Evolutionary conservation across 2,113 vertebrate genomes (phyloP), one percentile per base, ranked within the genome.

Genomic region (Potamarius usumacintae): DNA sequence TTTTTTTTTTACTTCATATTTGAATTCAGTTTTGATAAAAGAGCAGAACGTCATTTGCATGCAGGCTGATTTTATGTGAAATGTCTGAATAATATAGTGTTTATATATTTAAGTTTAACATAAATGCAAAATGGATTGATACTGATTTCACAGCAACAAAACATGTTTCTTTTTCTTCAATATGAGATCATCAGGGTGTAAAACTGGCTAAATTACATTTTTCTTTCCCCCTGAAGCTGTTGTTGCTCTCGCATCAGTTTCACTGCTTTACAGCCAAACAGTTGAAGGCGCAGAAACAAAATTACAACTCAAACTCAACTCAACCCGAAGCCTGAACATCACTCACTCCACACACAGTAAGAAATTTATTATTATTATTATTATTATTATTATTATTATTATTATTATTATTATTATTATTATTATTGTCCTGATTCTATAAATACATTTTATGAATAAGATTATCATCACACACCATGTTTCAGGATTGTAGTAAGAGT

Each of bases 191-290:
- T 34, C 18, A 48, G 34, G 0, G 3, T 50, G 4, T 22, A 27
- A 30, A 76, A 74, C 4, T 48, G 3, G 2, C 72, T 76, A 50
- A 53, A 53, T n/a, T 6, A 53, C 5, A 53, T 78, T 53, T 15
- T 53, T 5, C 20, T 74, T 5, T 77, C 14, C 20, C 20, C 11
- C 74, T 76, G 74, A 53, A 77, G 74, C 48, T 78, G 50, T 78
- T 53, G 12, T 78, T 1, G 74, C 74, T n/a, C 50, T 78, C 0
- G 74, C 11, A 0, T 78, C 74, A 53, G 74, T 78, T 6, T 53
- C 74, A 78, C 74, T 78, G 74, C 12, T 78, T 12, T n/a, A 53
- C 74, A 78, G 74, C 50, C 74, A 12, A 53, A 52, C 74, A 15
- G 74, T 27, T 5, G 50, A 25, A n/a, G 20, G 74, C 50, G 50